phyloP scores from a whole-genome alignment of 2,888 invertebrate genomes.

The Heliconius sara region DNA sequence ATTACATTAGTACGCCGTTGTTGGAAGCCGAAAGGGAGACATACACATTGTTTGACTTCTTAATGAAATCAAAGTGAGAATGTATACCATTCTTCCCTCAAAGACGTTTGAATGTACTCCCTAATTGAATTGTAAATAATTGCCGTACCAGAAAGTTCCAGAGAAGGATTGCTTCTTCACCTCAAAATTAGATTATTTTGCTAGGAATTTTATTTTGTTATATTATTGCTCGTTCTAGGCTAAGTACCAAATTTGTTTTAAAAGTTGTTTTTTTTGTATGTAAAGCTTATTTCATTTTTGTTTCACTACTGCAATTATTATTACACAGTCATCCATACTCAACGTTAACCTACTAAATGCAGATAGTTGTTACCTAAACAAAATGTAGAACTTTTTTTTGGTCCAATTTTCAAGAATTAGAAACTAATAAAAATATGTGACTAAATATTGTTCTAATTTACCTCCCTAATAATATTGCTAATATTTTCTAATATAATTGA shows the following conservation, averaged over 20 bases:
- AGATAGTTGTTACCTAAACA: slow-evolving; percentile 39
- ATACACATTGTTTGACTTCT: slow-evolving; percentile 37
- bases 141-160: slow-evolving; percentile 57
- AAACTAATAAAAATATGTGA: slow-evolving; percentile 40
- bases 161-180: slow-evolving; percentile 60
- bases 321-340: slow-evolving; percentile 26
- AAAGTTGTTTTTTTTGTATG: slow-evolving; percentile 31
- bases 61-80: slow-evolving; percentile 30
- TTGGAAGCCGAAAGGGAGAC: slow-evolving; percentile 38
- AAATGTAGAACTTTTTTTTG: slow-evolving; percentile 41
- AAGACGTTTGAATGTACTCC: slow-evolving; percentile 29
- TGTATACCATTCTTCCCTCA: slow-evolving; percentile 4
- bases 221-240: slow-evolving; percentile 44
- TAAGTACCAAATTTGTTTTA: slow-evolving; percentile 46
- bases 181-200: slow-evolving; percentile 57
- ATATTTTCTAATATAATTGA: background rate
- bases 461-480: background rate
- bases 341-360: slow-evolving; percentile 20
- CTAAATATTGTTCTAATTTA: slow-evolving; percentile 7
- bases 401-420: slow-evolving; percentile 34
- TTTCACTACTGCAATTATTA: slow-evolving; percentile 30
- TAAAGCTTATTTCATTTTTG: slow-evolving; percentile 41
- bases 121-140: slow-evolving; percentile 62
- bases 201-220: slow-evolving; percentile 54
- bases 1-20: slow-evolving; percentile 54